Evolutionary conservation across 2,113 vertebrate genomes (phyloP).

Genomic region (Pangasianodon hypophthalmus): DNA sequence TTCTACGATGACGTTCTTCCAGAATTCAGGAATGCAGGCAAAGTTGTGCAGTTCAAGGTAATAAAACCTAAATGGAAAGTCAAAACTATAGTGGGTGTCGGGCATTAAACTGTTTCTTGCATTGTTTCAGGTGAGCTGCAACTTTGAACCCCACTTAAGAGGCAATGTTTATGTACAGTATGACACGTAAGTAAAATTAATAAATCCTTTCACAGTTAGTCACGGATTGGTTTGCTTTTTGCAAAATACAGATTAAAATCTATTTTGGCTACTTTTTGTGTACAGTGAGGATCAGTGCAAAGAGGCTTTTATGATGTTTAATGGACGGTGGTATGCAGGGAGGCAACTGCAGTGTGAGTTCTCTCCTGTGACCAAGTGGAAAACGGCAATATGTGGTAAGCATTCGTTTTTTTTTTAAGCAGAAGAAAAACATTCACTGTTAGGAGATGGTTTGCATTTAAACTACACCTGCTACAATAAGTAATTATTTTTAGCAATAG

Average conservation of each 20-base stretch:
- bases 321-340: conserved; percentile 94
- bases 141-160: conserved; percentile 92
- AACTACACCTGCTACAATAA: background rate
- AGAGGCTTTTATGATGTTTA: conserved; percentile 87
- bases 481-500: background rate
- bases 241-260: background rate
- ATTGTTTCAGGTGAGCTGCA: conserved; percentile 88
- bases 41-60: conserved; percentile 97
- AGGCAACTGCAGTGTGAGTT: conserved; percentile 95
- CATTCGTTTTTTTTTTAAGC: background rate
- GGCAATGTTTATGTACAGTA: conserved; percentile 98
- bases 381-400: conserved; percentile 95
- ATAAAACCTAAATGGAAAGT: background rate
- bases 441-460: background rate
- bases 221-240: background rate
- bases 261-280: background rate
- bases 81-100: background rate
- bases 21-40: conserved; percentile 88
- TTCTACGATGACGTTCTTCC: conserved; percentile 94
- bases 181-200: conserved; percentile 82
- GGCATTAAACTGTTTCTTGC: background rate
- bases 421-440: background rate
- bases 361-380: conserved; percentile 95
- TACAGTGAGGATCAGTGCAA: conserved; percentile 90
- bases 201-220: background rate